Base-by-base conservation (phyloP, 2,113 vertebrate genomes). In the Percopsis transmontana region DNA sequence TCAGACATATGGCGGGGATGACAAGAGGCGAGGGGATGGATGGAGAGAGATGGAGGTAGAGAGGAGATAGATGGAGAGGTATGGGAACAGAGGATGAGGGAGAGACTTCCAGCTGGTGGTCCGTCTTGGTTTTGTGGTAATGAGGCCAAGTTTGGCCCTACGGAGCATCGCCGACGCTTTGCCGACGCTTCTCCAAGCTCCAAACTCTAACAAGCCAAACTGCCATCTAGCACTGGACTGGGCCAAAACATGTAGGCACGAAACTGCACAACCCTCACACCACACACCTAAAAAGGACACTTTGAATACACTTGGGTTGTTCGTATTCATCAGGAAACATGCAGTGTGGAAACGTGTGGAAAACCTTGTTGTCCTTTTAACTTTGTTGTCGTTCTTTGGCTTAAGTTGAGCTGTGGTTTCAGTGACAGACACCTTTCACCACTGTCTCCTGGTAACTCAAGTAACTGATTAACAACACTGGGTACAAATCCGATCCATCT, bases 31-130 rank as follows among this genome's bases (percentile, higher is more conserved):
- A 18, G 27, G 15, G 15, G 27, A n/a, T 16, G n/a, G 55, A 33
- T 15, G n/a, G 20, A 19, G 57, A 58, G 18, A 53, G 66, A 69
- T 15, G 38, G 77, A 72, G 63, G 19, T 2, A 58, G 64, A n/a
- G n/a, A n/a, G 62, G 52, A 74, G 76, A 76, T 74, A 65, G 68
- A 79, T 33, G 68, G 72, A 74, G 76, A 77, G 62, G 65, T 7
- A 67, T 57, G 75, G 68, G 59, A 71, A 79, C 73, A 74, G 77
- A 79, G 84, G 79, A 64, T 74, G 74, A 60, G 68, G 62, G 72
- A 75, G 85, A 72, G 51, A 74, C 18, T 5, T 92, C 87, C 92
- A 92, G 90, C 91, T 91, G 91, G 90, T 91, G 77, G 80, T 79
- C 87, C 81, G 70, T 87, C 88, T 85, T 71, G 53, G 80, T 81